These are phyloP conservation scores for Apeira syringaria DNA, from an alignment of 2,888 invertebrate species.

Conservation along the genomic window DNA sequence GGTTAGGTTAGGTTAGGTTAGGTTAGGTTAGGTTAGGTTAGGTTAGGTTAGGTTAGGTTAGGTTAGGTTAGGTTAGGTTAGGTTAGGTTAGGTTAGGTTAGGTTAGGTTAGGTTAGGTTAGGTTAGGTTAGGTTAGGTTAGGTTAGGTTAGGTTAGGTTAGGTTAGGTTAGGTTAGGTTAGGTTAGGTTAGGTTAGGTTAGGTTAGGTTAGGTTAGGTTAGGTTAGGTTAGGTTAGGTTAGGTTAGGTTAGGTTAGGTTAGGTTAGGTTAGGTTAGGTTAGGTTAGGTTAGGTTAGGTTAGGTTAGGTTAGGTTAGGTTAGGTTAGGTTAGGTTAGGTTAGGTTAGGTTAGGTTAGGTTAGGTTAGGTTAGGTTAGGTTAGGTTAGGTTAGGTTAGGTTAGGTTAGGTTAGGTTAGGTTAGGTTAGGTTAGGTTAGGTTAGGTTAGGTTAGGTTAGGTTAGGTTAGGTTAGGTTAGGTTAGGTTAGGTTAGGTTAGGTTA, in stretches of 20 bases:
- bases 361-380: constrained; percentile 27
- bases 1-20: too few species aligned
- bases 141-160: too few species aligned
- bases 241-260: constrained; percentile 20
- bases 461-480: constrained; percentile 14
- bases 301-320: constrained; percentile 25
- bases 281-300: constrained; percentile 26
- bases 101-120: too few species aligned
- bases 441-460: constrained; percentile 14
- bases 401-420: constrained; percentile 18
- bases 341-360: constrained; percentile 22
- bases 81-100: too few species aligned
- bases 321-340: constrained; percentile 22
- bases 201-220: constrained; percentile 19
- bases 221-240: constrained; percentile 17
- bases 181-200: constrained; percentile 11
- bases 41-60: too few species aligned
- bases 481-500: constrained; percentile 14
- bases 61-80: too few species aligned
- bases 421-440: constrained; percentile 21
- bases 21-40: too few species aligned
- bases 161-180: too few species aligned
- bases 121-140: too few species aligned
- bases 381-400: constrained; percentile 21
- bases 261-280: constrained; percentile 17